Conservation (phyloP, 2,888 invertebrate species). For the Hypselothyrea guttata region DNA sequence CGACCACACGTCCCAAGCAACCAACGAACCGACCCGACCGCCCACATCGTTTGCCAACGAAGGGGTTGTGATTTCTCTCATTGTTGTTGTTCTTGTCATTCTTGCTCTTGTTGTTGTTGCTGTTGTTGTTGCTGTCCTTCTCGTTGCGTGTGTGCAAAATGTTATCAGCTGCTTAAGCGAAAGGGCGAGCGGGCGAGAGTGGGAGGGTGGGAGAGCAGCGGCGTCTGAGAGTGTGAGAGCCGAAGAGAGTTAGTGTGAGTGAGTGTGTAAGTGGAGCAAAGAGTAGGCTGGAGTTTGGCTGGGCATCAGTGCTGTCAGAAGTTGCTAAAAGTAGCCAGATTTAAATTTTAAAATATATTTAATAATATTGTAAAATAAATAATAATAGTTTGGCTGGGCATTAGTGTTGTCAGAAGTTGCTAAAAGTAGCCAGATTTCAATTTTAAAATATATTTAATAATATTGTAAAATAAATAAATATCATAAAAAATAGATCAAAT, state of each 20-base stretch:
- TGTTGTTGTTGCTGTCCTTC: slow-evolving; percentile 22
- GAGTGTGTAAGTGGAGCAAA: too few relatives aligned
- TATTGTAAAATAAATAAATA: too few relatives aligned
- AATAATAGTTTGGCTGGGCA: too few relatives aligned
- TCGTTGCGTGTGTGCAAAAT: slow-evolving; percentile 49
- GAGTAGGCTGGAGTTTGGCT: too few relatives aligned
- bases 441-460: too few relatives aligned
- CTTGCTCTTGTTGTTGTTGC: slow-evolving; percentile 20
- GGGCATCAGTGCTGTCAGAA: too few relatives aligned
- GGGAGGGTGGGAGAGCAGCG: slow-evolving; percentile 3
- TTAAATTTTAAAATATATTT: too few relatives aligned
- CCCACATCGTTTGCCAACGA: slow-evolving; percentile 62
- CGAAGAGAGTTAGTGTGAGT: slow-evolving; percentile 5
- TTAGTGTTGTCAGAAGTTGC: too few relatives aligned
- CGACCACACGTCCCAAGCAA: slow-evolving; percentile 9
- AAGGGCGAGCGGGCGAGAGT: slow-evolving; percentile 17
- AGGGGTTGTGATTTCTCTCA: slow-evolving; percentile 69
- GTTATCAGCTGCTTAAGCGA: slow-evolving; percentile 69
- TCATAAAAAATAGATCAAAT: too few relatives aligned
- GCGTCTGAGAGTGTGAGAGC: neutral
- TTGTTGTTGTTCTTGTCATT: slow-evolving; percentile 9
- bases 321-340: too few relatives aligned
- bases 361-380: too few relatives aligned
- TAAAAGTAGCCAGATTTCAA: too few relatives aligned
- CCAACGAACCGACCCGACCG: slow-evolving; percentile 24